These are phyloP conservation scores for Regulus satrapa DNA, from an alignment of 2,113 vertebrate genomes.

Conservation along the genomic window DNA sequence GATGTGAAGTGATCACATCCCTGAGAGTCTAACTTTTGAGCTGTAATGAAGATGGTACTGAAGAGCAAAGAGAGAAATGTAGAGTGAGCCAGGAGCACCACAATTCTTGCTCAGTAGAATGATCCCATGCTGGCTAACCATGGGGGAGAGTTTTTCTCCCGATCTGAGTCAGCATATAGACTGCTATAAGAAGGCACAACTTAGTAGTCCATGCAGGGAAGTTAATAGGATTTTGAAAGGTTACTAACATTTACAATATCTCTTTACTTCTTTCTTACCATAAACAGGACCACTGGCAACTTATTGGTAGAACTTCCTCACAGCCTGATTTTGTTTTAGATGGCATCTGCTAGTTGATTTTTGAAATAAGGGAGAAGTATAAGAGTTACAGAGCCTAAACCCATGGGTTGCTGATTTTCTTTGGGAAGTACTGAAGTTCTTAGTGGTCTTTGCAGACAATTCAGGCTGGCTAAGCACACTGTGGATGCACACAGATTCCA, in stretches of 20 bases:
- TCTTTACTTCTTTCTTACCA: background rate
- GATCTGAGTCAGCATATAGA: background rate
- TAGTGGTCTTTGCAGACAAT: background rate
- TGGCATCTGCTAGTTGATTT: background rate
- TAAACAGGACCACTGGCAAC: background rate
- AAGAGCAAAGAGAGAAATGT: background rate
- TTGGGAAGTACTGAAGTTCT: background rate
- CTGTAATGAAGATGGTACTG: background rate
- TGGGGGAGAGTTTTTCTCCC: background rate
- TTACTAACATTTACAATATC: background rate
- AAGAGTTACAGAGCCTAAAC: background rate
- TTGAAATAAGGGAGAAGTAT: background rate
- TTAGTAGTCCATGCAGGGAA: background rate
- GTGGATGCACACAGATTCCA: background rate
- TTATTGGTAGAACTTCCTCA: background rate
- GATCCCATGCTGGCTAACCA: rapidly evolving
- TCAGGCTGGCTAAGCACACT: background rate
- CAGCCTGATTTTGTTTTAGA: background rate
- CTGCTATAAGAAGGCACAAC: background rate
- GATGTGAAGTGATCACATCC: background rate
- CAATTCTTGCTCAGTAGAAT: background rate
- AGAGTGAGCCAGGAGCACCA: background rate
- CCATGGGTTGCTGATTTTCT: background rate
- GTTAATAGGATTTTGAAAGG: background rate
- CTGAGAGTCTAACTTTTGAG: background rate